phyloP scores from a whole-genome alignment of 53 echinoderm and acorn worm genomes.

The Actinopyga echinites region DNA sequence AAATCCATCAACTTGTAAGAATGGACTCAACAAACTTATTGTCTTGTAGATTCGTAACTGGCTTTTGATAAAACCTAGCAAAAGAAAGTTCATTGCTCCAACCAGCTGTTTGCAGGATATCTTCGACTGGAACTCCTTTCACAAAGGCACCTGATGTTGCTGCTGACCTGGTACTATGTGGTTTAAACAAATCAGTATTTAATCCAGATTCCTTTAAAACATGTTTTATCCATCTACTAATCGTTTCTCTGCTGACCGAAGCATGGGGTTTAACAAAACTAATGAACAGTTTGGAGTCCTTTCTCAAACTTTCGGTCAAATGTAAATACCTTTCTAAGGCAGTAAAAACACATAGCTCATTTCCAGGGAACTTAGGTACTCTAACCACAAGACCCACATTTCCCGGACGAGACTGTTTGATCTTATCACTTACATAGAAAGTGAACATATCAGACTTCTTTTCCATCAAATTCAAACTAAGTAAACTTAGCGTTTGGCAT shows the following conservation, averaged over 20 bases:
- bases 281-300: not conserved
- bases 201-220: not conserved
- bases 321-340: slow-evolving; percentile 1
- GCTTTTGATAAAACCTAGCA: not conserved
- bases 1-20: not conserved
- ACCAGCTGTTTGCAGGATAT: slow-evolving; percentile 6
- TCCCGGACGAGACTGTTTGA: slow-evolving; percentile 5
- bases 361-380: not conserved
- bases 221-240: not conserved
- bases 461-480: not conserved
- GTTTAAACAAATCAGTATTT: slow-evolving; percentile 15
- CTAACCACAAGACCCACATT: not conserved
- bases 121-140: not conserved
- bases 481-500: not conserved
- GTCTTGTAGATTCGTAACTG: not conserved
- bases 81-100: slow-evolving; percentile 7
- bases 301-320: not conserved
- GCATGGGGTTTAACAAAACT: not conserved
- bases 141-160: not conserved
- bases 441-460: slow-evolving; percentile 1
- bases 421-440: slow-evolving; percentile 16
- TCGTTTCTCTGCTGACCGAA: slow-evolving; percentile 1
- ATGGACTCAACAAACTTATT: not conserved
- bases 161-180: slow-evolving; percentile 4
- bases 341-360: slow-evolving; percentile 19